Base-by-base conservation (phyloP, 2,113 vertebrate genomes). In the Dicerorhinus sumatrensis region DNA sequence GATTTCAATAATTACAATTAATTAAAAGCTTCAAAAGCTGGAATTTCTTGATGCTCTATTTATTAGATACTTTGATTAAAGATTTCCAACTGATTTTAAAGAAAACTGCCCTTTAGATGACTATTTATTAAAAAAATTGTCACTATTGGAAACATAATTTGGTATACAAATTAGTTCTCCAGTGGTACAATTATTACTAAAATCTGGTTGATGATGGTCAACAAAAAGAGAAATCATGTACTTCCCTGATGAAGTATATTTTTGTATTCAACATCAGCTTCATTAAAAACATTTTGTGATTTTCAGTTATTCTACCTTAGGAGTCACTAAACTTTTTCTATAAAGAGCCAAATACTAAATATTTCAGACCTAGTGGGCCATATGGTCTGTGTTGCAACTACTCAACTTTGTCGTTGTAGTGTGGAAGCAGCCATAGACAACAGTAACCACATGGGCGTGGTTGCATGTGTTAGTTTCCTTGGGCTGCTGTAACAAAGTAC, bases 41-140 rank as follows among this genome's bases (percentile, higher is more conserved):
- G 75, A 31, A 36, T 87, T 91, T 90, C 84, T 76, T 94, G 56
- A 87, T n/a, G 29, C 4, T 65, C 27, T 27, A 36, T 42, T 60
- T 96, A 46, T 20, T 42, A 48, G 80, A 42, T 80, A 69, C 27
- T 91, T 92, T 82, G 65, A 82, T 86, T 81, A 85, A 89, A 94
- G 42, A 51, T 97, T 92, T 94, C 27, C 31, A 86, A 75, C 76
- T 56, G 86, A 51, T 80, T 95, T 93, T 69, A 92, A 95, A 82
- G 91, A 27, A 73, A 77, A 36, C 27, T 2, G 60, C 88, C 76
- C 85, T 60, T 77, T 72, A 91, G 67, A 67, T 72, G 48, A 76
- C 3, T 60, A 13, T 76, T 94, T 54, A 79, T 69, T 31, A 48
- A 21, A 81, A 79, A 36, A 63, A 31, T 20, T 48, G 27, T 56